These are phyloP conservation scores for Chlorops oryzae DNA, from an alignment of 1,140 invertebrate genomes.

Conservation along the genomic window DNA sequence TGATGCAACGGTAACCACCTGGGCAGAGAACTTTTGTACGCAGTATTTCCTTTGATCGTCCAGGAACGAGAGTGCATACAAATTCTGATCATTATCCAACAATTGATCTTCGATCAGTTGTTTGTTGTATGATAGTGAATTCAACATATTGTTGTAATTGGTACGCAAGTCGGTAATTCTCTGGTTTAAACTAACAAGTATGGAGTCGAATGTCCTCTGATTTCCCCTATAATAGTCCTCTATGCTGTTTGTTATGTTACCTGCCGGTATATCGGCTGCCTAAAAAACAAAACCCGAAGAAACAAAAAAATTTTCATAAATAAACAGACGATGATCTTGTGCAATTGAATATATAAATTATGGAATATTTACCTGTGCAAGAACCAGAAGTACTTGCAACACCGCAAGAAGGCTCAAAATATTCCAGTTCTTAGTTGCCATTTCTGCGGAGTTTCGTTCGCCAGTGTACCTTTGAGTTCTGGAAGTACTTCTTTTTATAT, in stretches of 20 bases:
- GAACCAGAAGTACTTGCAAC: no score
- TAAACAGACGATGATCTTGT: no score
- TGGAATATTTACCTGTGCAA: no score
- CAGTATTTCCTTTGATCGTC: conserved; percentile 6
- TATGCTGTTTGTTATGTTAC: background rate
- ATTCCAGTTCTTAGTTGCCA: no score
- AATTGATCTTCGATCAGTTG: background rate
- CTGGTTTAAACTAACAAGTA: background rate
- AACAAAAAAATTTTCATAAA: no score
- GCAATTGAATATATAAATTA: no score
- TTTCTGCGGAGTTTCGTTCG: no score
- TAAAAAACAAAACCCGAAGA: no score
- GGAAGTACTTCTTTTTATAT: no score
- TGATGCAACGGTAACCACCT: background rate
- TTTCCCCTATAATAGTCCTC: conserved; percentile 10
- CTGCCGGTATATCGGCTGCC: background rate
- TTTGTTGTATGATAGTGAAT: background rate
- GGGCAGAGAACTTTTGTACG: background rate
- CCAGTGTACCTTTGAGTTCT: no score
- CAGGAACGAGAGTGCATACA: conserved; percentile 5
- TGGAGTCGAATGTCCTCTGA: background rate
- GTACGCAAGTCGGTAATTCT: conserved; percentile 2
- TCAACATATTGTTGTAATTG: background rate
- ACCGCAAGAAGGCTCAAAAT: no score
- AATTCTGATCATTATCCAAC: background rate